Evolutionary conservation across 53 echinoderm and acorn worm species (phyloP).

Genomic region (Patiria pectinifera): DNA sequence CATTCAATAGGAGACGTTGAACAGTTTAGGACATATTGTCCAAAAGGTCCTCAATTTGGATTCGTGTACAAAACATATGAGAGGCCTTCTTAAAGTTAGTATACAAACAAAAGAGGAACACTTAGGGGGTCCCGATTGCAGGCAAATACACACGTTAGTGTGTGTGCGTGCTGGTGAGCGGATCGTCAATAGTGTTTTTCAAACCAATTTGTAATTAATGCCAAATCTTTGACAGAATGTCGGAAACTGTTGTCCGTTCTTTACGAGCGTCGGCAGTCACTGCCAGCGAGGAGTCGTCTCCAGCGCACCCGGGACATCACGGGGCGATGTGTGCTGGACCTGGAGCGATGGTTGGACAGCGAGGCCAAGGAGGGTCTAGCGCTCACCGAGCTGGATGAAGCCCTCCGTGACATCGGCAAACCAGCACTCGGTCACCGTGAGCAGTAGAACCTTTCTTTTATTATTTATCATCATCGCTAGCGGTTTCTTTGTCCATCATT

Average conservation of each 20-base stretch:
- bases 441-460: neutral
- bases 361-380: neutral
- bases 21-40: no score
- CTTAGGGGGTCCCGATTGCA: no score
- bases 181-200: neutral
- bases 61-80: no score
- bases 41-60: no score
- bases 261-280: slow-evolving; percentile 5
- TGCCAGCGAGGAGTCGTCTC: neutral
- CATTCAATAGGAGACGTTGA: no score
- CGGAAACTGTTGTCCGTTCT: slow-evolving; percentile 1
- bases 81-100: no score
- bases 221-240: neutral
- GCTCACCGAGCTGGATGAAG: slow-evolving; percentile 17
- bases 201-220: neutral
- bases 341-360: slow-evolving; percentile 6
- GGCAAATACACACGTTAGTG: no score
- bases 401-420: slow-evolving; percentile 17
- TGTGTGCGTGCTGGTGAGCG: no score
- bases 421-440: slow-evolving; percentile 15
- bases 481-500: neutral
- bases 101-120: no score
- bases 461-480: neutral
- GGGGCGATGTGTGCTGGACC: slow-evolving; percentile 1
- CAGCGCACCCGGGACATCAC: neutral